Conservation (phyloP, 1,140 invertebrate genomes). For the Parasteatoda tepidariorum region DNA sequence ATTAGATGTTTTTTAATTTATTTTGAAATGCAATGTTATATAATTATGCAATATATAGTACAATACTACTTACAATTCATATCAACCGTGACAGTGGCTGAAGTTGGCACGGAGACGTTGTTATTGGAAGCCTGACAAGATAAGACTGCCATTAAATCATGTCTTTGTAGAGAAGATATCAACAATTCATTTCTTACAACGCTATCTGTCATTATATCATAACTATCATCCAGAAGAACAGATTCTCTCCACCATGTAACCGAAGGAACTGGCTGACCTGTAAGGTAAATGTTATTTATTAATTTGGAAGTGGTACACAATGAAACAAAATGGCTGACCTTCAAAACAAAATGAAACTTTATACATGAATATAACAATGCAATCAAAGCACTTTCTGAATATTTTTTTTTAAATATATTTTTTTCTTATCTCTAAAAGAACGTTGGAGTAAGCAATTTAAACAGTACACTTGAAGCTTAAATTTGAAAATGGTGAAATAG, state of each 20-base stretch:
- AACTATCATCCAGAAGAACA: constrained; percentile 73
- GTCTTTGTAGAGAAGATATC: constrained; percentile 77
- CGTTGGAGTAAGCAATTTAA: too few relatives aligned
- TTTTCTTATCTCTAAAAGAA: too few relatives aligned
- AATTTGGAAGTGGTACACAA: neutral
- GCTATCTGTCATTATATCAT: constrained; percentile 75
- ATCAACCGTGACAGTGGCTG: constrained; percentile 84
- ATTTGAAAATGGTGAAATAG: too few relatives aligned
- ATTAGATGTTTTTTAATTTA: neutral
- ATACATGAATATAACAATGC: too few relatives aligned
- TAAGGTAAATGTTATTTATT: too few relatives aligned
- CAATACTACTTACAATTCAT: constrained; percentile 84
- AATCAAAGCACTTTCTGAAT: neutral
- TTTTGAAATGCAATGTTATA: neutral
- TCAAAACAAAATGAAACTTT: too few relatives aligned
- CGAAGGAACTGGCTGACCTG: constrained; percentile 80
- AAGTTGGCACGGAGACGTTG: constrained; percentile 79
- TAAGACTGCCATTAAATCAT: constrained; percentile 84
- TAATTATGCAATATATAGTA: neutral
- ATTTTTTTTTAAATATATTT: too few relatives aligned
- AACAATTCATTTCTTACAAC: constrained; percentile 79
- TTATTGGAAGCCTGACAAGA: constrained; percentile 90
- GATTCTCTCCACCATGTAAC: constrained; percentile 85
- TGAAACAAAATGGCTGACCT: too few relatives aligned
- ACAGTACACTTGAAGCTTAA: too few relatives aligned